A percentile compares a stretch with the other conserved stretches of the same genome.
Conservation (phyloP, 2,797 vertebrate species). For the Calcarius lapponicus region DNA sequence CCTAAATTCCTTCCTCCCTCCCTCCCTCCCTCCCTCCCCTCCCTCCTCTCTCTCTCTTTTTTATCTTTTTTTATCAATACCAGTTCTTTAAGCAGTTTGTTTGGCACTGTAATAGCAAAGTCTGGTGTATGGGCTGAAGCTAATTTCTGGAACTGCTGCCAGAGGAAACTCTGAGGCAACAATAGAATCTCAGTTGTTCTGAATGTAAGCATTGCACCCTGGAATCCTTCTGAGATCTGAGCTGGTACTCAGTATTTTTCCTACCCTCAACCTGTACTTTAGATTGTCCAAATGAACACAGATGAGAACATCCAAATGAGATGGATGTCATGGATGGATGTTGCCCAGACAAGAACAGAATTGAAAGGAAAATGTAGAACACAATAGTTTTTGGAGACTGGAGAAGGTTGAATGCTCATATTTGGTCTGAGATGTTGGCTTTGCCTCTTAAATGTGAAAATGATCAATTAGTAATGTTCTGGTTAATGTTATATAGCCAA, state of each 20-base stretch:
- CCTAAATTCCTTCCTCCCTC: too few relatives aligned
- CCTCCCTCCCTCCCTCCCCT: too few relatives aligned
- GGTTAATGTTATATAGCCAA: neutral
- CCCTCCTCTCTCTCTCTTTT: neutral
- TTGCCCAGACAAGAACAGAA: neutral
- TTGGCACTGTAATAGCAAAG: neutral
- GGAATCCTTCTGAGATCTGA: neutral
- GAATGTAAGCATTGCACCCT: neutral
- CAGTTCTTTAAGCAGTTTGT: neutral
- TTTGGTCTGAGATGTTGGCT: neutral
- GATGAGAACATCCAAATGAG: neutral
- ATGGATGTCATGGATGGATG: neutral
- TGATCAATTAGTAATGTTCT: neutral
- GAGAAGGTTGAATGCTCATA: neutral
- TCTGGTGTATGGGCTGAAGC: neutral
- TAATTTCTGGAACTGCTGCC: neutral
- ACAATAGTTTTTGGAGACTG: neutral
- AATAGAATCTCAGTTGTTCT: neutral
- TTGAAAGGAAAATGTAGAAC: neutral
- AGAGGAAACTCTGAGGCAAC: neutral
- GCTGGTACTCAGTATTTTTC: neutral
- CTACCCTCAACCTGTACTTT: neutral
- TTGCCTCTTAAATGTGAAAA: neutral
- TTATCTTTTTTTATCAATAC: neutral
- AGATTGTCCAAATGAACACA: neutral